Base-by-base conservation (phyloP, 2,113 vertebrate species). In the Oryzias melastigma region DNA sequence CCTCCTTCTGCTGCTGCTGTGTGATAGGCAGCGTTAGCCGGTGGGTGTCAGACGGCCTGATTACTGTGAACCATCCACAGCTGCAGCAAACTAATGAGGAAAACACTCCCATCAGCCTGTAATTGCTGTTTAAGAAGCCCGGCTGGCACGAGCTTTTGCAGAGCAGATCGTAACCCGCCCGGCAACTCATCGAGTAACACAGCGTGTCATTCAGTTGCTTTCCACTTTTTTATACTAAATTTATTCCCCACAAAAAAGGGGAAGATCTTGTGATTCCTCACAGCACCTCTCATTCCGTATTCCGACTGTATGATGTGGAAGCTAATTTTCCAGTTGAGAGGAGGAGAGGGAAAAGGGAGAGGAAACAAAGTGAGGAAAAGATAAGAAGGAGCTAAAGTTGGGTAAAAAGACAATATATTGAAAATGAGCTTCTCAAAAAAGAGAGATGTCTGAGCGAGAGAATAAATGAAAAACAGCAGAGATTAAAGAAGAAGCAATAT, bases 121-220 rank as follows among this genome's bases (percentile, higher is more conserved):
- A 89, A 88, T 88, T 89, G 87, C 87, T 85, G 80, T 88, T 88
- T 86, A 84, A 81, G 83, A 85, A 86, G 83, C 71, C 22, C 3
- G 72, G 80, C 72, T 86, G 78, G 81, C 81, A 74, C 68, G 41
- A 69, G 55, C 50, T 14, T 68, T 44, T 59, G 64, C 69, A 68
- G 49, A 77, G 63, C 50, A 69, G 80, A 80, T 76, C 65, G 53
- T 73, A 73, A 61, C 50, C 54, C 47, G 19, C 68, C 62, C 49
- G 25, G 71, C 75, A 25, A 72, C 71, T 60, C 74, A 43, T 80
- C 58, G 41, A 12, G 59, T 73, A 73, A 55, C 73, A 16, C 73
- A 57, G 75, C 69, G 5, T 78, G 72, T 75, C 67, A 56, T 72
- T 74, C 73, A 63, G 66, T 61, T 63, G 62, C 52, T 29, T 75